A percentile compares a stretch with the other conserved stretches of the same genome.
phyloP scores from a whole-genome alignment of 2,888 invertebrate species.

The Gisinianus flammeolus region DNA sequence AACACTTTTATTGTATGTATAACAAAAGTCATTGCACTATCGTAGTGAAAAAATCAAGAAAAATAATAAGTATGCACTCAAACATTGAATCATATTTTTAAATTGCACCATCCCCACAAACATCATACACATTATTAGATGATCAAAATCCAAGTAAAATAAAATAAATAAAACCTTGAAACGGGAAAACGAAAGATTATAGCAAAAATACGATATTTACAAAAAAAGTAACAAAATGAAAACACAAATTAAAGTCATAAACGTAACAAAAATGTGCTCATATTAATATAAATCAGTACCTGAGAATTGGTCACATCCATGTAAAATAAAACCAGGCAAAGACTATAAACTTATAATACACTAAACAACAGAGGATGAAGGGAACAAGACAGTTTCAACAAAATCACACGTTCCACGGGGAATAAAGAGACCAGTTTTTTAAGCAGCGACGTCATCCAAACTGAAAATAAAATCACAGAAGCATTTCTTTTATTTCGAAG shows the following conservation, averaged over 20 bases:
- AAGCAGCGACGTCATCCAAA: slow-evolving; percentile 37
- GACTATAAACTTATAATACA: slow-evolving; percentile 26
- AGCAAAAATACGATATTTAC: not conserved
- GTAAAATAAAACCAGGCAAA: slow-evolving; percentile 41
- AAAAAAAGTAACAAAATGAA: not conserved
- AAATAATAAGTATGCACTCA: not conserved
- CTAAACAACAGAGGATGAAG: slow-evolving; percentile 22
- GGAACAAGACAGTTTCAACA: slow-evolving; percentile 38
- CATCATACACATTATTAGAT: not conserved
- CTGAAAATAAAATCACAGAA: slow-evolving; percentile 26
- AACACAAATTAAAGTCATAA: slow-evolving; percentile 1
- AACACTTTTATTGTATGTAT: no score
- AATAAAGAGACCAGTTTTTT: slow-evolving; percentile 27
- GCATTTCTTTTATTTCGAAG: not conserved
- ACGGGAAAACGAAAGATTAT: no score
- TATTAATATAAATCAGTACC: slow-evolving; percentile 36
- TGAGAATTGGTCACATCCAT: slow-evolving; percentile 47
- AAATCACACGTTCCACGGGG: slow-evolving; percentile 39
- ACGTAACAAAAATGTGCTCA: not conserved
- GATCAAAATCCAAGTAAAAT: no score
- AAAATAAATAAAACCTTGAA: no score
- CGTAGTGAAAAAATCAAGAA: not conserved
- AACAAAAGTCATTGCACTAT: no score
- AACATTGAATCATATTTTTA: no score
- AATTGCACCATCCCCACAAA: not conserved